A percentile compares a stretch with the other conserved stretches of the same genome.
Evolutionary conservation across 2,797 vertebrate genomes (phyloP).

Genomic region (Sparus aurata): DNA sequence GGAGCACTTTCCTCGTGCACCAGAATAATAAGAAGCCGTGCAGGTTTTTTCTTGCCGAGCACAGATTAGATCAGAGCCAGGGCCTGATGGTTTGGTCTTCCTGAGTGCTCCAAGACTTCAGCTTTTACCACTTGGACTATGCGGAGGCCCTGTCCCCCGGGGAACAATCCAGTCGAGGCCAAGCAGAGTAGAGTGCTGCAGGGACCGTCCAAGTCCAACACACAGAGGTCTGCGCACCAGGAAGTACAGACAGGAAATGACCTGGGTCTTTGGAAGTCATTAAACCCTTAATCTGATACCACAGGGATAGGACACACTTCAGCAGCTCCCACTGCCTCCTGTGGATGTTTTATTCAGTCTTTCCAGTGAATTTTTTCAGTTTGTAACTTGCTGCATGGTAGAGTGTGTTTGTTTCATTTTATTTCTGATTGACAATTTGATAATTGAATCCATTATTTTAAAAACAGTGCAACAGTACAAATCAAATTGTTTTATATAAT

Average conservation of each 20-base stretch:
- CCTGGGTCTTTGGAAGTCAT: conserved; percentile 77
- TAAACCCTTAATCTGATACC: conserved; percentile 74
- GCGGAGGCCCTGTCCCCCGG: conserved; percentile 61
- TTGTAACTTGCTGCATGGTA: background rate
- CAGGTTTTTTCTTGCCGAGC: conserved; percentile 69
- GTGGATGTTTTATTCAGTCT: conserved; percentile 51
- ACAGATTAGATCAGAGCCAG: conserved; percentile 79
- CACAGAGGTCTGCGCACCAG: conserved; percentile 64
- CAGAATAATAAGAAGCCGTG: conserved; percentile 72
- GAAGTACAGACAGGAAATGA: conserved; percentile 77
- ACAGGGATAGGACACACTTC: conserved; percentile 55
- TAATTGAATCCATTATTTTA: conserved; percentile 46
- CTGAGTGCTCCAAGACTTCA: conserved; percentile 66
- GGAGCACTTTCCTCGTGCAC: conserved; percentile 64
- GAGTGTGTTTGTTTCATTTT: conserved; percentile 34
- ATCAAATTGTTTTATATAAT: background rate
- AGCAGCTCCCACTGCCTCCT: conserved; percentile 46
- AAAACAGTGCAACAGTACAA: too few species aligned
- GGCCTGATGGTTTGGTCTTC: conserved; percentile 60
- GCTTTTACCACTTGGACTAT: conserved; percentile 66
- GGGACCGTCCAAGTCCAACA: conserved; percentile 66
- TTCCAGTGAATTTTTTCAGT: conserved; percentile 41
- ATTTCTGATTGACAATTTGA: conserved; percentile 38
- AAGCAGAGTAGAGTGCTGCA: conserved; percentile 52
- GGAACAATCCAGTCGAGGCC: conserved; percentile 52